Percentiles rank a stretch among this genome's conserved stretches.
phyloP scores from a whole-genome alignment of 2,797 vertebrate genomes.

The Tamandua tetradactyla region DNA sequence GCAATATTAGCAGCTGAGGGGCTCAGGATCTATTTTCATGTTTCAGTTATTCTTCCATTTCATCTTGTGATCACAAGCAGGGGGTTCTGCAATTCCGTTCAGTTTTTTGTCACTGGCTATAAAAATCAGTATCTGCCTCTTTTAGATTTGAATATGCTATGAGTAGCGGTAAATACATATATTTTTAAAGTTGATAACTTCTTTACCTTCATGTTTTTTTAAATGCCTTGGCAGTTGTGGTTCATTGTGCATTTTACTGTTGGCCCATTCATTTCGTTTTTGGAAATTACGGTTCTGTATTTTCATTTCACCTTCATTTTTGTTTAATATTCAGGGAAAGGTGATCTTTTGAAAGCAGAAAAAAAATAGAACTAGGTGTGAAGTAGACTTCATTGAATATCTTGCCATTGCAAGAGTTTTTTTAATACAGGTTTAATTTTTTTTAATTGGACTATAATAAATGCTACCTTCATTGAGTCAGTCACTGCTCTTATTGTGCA shows the following conservation, averaged over 20 bases:
- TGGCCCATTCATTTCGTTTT: slow-evolving; percentile 85
- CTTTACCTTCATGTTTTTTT: slow-evolving; percentile 76
- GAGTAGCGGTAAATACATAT: slow-evolving; percentile 70
- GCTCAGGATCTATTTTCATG: slow-evolving; percentile 84
- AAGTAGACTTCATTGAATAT: slow-evolving; percentile 76
- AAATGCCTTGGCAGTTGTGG: slow-evolving; percentile 76
- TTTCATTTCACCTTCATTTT: slow-evolving; percentile 84
- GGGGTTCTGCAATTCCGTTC: slow-evolving; percentile 74
- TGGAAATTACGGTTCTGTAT: slow-evolving; percentile 82
- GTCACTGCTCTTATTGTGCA: slow-evolving; percentile 71
- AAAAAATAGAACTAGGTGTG: slow-evolving; percentile 81
- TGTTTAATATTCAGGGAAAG: slow-evolving; percentile 88
- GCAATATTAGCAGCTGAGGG: slow-evolving; percentile 84
- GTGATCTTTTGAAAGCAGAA: slow-evolving; percentile 81
- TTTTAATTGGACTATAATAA: slow-evolving; percentile 79
- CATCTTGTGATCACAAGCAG: slow-evolving; percentile 70
- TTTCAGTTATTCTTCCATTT: slow-evolving; percentile 80
- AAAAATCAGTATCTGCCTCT: slow-evolving; percentile 79
- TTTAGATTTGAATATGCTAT: slow-evolving; percentile 71
- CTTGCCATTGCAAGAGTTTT: slow-evolving; percentile 77
- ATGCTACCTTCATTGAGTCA: slow-evolving; percentile 72
- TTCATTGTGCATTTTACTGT: slow-evolving; percentile 88
- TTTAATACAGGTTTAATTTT: slow-evolving; percentile 73
- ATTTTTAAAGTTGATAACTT: slow-evolving; percentile 71
- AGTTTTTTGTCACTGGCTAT: slow-evolving; percentile 70